These are phyloP conservation scores for Coreoperca whiteheadi DNA, from an alignment of 2,113 vertebrate genomes.

Conservation along the genomic window DNA sequence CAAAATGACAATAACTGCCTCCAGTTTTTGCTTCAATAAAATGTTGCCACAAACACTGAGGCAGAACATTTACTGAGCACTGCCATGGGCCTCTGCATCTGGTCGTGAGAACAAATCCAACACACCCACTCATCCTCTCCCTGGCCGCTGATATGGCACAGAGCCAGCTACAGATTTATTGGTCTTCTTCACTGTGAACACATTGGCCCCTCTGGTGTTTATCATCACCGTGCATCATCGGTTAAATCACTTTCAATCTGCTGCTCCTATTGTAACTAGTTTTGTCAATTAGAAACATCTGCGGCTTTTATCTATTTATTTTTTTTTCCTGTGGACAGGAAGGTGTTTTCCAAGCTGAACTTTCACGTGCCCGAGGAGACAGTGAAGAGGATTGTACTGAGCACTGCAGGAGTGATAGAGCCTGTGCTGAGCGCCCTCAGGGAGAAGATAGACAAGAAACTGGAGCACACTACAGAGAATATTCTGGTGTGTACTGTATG, in stretches of 20 bases:
- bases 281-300: constrained; percentile 41
- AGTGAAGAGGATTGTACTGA: constrained; percentile 79
- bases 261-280: not conserved
- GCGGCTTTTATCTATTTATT: not conserved
- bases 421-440: constrained; percentile 77
- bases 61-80: constrained; percentile 1
- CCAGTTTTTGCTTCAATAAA: not conserved
- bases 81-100: constrained; percentile 21
- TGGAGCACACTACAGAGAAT: constrained; percentile 41
- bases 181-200: constrained; percentile 32
- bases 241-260: constrained; percentile 14
- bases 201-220: constrained; percentile 14
- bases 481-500: constrained; percentile 61
- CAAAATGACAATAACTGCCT: not conserved
- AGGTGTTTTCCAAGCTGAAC: constrained; percentile 85
- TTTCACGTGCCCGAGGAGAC: constrained; percentile 82
- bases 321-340: constrained; percentile 68
- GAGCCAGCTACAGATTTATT: constrained; percentile 47
- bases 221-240: constrained; percentile 17
- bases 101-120: constrained; percentile 44
- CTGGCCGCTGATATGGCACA: constrained; percentile 37
- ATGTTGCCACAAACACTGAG: not conserved
- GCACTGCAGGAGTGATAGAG: constrained; percentile 77
- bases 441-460: constrained; percentile 79
- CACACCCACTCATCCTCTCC: constrained; percentile 49